Evolutionary conservation across 2,113 vertebrate species (phyloP), one percentile per base, ranked within the genome.

Genomic region (Alligator mississippiensis): DNA sequence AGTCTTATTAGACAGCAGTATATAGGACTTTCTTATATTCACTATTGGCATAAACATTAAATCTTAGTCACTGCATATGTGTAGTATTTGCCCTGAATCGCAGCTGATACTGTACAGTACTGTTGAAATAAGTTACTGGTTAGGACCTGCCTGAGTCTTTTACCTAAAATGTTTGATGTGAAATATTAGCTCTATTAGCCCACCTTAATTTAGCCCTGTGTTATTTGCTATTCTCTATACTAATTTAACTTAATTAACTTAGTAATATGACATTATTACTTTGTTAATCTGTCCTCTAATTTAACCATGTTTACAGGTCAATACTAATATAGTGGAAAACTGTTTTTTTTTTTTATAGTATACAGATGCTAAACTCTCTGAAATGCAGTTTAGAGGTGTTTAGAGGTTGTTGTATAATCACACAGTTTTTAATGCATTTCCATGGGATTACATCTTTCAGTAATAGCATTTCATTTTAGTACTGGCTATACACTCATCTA

Each of bases 61-160:
- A 57, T 88, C 81, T 75, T n/a, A 85, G 82, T 91, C 63, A 63
- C 91, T 90, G 60, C 25, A 80, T 47, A 79, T 86, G 72, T 90
- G 84, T 82, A 55, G 6, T 18, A 86, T 75, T 38, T 15, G 82
- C 70, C 82, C 58, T 88, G 25, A 79, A 38, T 87, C 19, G 81
- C 86, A 93, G 38, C 58, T 85, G n/a, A 59, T 92, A 92, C 92
- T 84, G 84, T 93, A 77, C 47, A 80, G 92, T 68, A 47, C 70
- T 34, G n/a, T 27, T 81, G 74, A 58, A 85, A 89, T 91, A 74
- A 81, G 87, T 90, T 19, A 22, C 77, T 90, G 57, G 68, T 85
- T 82, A 81, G 62, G 93, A 82, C 63, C 77, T 76, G 34, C 60
- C 27, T 90, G 30, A 38, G 54, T 27, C 28, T 79, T n/a, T 25